These are phyloP conservation scores for Aleadryas rufinucha DNA, from an alignment of 2,113 vertebrate genomes.

Conservation along the genomic window DNA sequence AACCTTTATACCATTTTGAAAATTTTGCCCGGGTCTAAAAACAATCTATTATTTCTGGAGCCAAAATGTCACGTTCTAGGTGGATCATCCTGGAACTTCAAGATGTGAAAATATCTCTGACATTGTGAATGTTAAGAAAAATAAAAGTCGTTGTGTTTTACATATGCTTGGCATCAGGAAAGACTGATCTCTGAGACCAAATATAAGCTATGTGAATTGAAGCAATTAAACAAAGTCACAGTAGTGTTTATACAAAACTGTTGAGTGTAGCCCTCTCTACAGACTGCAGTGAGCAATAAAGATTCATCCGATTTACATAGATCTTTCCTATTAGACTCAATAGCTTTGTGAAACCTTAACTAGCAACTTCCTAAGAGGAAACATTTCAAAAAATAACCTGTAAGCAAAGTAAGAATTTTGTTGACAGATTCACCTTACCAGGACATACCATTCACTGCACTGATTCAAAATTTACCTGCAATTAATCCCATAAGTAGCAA, in stretches of 20 bases:
- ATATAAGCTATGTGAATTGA: neutral
- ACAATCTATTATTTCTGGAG: neutral
- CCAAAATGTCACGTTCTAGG: neutral
- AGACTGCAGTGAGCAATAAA: neutral
- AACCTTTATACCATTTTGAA: neutral
- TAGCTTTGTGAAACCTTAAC: neutral
- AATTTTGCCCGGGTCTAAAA: neutral
- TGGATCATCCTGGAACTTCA: neutral
- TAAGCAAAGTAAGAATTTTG: neutral
- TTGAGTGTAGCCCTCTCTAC: neutral
- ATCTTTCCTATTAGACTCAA: neutral
- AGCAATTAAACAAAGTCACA: neutral
- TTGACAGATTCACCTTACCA: neutral
- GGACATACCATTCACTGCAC: neutral
- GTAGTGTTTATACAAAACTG: neutral
- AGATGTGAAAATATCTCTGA: neutral
- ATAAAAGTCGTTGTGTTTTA: neutral
- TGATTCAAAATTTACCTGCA: neutral
- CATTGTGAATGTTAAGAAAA: neutral
- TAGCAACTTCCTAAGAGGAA: neutral
- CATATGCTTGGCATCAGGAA: neutral
- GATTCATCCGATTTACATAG: neutral
- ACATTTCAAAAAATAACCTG: neutral
- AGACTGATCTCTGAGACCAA: neutral
- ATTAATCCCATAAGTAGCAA: neutral